Conservation (phyloP, 2,113 vertebrate species). For the Bagarius yarrelli region DNA sequence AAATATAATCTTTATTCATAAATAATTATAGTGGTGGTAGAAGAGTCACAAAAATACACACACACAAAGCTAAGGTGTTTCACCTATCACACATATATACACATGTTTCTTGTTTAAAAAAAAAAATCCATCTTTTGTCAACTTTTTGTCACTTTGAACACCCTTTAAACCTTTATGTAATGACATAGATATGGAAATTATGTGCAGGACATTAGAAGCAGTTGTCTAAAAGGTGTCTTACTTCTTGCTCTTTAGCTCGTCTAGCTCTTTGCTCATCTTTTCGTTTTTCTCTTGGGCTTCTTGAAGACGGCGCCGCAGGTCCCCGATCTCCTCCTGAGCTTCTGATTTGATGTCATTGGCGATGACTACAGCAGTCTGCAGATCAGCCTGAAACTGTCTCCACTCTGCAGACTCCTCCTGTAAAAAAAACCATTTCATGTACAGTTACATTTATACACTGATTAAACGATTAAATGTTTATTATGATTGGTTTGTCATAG, state of each 20-base stretch:
- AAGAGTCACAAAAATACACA: too few species aligned
- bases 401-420: conserved; percentile 57
- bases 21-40: too few species aligned
- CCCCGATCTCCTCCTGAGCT: conserved; percentile 56
- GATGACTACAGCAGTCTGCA: conserved; percentile 56
- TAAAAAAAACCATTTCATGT: neutral
- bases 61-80: too few species aligned
- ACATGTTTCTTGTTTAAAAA: too few species aligned
- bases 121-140: too few species aligned
- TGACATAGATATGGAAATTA: too few species aligned
- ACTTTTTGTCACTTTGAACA: too few species aligned
- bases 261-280: conserved; percentile 56
- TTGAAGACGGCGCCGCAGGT: conserved; percentile 52
- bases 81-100: too few species aligned
- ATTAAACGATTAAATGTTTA: neutral
- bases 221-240: conserved; percentile 20
- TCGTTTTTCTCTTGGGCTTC: conserved; percentile 57
- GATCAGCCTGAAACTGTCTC: conserved; percentile 57
- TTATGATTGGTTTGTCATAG: neutral
- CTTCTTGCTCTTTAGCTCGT: conserved; percentile 54
- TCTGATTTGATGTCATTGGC: conserved; percentile 58
- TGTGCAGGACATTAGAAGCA: neutral
- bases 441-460: neutral
- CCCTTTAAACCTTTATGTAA: too few species aligned
- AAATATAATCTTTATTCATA: too few species aligned